phyloP scores from a whole-genome alignment of 2,113 vertebrate genomes.

The Elgaria multicarinata region DNA sequence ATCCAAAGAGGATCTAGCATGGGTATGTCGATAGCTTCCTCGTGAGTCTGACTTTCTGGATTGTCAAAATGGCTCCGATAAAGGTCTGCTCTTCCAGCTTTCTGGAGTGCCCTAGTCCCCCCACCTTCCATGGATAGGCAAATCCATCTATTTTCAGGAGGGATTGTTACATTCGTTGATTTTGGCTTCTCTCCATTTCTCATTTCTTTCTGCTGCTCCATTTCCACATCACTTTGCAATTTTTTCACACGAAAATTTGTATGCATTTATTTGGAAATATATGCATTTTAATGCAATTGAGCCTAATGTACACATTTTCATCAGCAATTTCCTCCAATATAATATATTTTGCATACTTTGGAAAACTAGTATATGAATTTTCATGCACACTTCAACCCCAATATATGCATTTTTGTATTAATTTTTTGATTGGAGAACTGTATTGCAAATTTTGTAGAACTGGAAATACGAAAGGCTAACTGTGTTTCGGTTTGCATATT shows the following conservation, averaged over 20 bases:
- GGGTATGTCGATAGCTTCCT: conserved; percentile 16
- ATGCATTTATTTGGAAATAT: neutral
- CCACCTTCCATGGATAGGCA: neutral
- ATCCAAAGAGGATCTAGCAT: conserved; percentile 8
- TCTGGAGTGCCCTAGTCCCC: no score
- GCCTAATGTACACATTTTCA: neutral
- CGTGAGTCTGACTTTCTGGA: neutral
- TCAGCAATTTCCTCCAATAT: neutral
- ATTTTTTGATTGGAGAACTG: neutral
- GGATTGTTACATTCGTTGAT: neutral
- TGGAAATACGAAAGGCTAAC: neutral
- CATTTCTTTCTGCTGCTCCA: no score
- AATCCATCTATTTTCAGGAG: neutral
- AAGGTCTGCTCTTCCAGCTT: neutral
- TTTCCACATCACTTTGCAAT: neutral
- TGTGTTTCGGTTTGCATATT: no score
- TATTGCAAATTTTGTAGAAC: neutral
- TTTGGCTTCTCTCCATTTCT: neutral
- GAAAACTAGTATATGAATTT: neutral
- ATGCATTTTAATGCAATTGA: neutral
- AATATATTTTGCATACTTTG: neutral
- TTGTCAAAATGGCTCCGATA: neutral
- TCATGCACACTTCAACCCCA: neutral
- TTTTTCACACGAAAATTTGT: no score
- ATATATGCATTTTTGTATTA: neutral